phyloP scores from a whole-genome alignment of 1,140 invertebrate genomes.

The Zaprionus nigranus region DNA sequence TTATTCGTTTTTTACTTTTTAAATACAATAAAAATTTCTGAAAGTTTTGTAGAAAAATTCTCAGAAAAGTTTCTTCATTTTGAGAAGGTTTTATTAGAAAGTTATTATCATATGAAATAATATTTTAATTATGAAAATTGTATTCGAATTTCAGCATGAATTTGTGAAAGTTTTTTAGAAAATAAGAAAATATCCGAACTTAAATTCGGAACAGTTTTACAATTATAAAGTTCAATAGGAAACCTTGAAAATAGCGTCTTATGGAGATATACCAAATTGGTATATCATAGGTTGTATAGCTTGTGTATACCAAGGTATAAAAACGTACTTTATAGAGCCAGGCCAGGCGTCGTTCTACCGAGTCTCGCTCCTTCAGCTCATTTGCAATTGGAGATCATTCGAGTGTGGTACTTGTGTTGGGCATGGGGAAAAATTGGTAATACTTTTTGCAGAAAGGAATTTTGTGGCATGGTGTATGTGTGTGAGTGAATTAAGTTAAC shows the following conservation, averaged over 20 bases:
- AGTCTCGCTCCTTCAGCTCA: conserved; percentile 17
- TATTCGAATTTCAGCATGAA: no score
- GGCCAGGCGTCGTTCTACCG: conserved; percentile 16
- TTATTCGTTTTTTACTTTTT: no score
- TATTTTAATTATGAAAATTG: neutral
- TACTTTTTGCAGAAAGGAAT: conserved; percentile 33
- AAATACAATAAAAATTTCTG: no score
- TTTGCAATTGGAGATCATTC: conserved; percentile 44
- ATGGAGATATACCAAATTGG: conserved; percentile 15
- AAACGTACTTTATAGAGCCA: conserved; percentile 48
- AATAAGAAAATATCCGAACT: no score
- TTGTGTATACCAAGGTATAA: conserved; percentile 24
- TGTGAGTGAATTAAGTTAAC: conserved; percentile 25
- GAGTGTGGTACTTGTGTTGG: conserved; percentile 5
- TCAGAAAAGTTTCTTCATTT: no score
- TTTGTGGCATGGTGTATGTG: neutral
- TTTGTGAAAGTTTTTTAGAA: no score
- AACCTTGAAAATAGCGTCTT: conserved; percentile 37
- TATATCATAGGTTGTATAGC: conserved; percentile 7
- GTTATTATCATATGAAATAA: neutral
- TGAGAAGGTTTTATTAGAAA: neutral
- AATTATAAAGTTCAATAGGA: neutral
- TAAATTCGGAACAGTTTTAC: no score
- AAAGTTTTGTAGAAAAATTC: no score
- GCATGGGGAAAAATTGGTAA: conserved; percentile 26